Conservation (phyloP, 1,140 invertebrate species). For the Drosophila pallidifrons region DNA sequence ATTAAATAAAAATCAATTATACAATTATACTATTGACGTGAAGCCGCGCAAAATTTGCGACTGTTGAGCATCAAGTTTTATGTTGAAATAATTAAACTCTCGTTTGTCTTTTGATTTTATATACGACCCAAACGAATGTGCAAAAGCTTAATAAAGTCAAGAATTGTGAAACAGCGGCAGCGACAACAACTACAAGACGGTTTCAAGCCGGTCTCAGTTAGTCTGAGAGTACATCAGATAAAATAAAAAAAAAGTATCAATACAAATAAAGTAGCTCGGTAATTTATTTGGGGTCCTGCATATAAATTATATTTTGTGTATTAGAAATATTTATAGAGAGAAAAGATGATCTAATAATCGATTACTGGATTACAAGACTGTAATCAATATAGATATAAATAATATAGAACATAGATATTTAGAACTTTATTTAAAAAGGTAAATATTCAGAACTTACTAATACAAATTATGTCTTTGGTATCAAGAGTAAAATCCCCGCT, state of each 20-base stretch:
- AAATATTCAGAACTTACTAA: not conserved
- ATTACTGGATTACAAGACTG: too few relatives aligned
- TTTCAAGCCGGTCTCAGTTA: conserved; percentile 68
- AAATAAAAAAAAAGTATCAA: conserved; percentile 48
- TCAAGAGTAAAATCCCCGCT: conserved; percentile 57
- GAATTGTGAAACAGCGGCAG: conserved; percentile 55
- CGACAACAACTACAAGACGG: conserved; percentile 43
- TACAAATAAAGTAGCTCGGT: conserved; percentile 45
- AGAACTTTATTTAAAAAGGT: too few relatives aligned
- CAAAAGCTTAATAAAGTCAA: conserved; percentile 69
- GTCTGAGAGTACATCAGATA: conserved; percentile 24
- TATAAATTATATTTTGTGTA: conserved; percentile 10
- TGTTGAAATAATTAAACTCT: conserved; percentile 74
- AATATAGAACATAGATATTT: too few relatives aligned
- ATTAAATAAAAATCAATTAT: conserved; percentile 9
- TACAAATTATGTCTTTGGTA: not conserved
- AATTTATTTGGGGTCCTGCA: conserved; percentile 39
- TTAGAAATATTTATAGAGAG: not conserved
- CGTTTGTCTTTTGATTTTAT: conserved; percentile 81
- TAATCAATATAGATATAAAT: too few relatives aligned
- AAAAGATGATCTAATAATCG: not conserved
- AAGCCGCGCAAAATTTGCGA: conserved; percentile 31
- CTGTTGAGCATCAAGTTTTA: conserved; percentile 64
- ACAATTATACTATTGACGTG: not conserved
- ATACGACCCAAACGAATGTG: conserved; percentile 70